phyloP scores from a whole-genome alignment of 2,797 vertebrate genomes.

The Enteromius argenteus region DNA sequence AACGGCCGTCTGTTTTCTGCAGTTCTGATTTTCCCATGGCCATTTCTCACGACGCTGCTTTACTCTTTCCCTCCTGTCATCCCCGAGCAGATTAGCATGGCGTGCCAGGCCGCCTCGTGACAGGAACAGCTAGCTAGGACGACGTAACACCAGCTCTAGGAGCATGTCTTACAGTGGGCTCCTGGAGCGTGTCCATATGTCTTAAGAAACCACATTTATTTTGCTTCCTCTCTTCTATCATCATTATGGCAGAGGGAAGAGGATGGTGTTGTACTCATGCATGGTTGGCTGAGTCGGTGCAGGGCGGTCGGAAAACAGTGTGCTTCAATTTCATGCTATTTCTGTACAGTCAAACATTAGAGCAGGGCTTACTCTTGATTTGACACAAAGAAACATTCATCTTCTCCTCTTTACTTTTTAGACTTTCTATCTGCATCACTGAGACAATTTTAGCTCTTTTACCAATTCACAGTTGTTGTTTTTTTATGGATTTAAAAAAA shows the following conservation, averaged over 20 bases:
- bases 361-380: neutral
- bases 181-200: slow-evolving; percentile 50
- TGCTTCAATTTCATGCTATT: slow-evolving; percentile 24
- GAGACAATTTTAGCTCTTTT: neutral
- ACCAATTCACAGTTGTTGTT: neutral
- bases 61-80: slow-evolving; percentile 34
- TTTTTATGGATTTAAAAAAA: neutral
- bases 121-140: slow-evolving; percentile 14
- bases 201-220: slow-evolving; percentile 22
- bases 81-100: slow-evolving; percentile 39
- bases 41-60: slow-evolving; percentile 29
- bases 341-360: slow-evolving; percentile 28
- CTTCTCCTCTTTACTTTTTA: neutral
- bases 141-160: neutral
- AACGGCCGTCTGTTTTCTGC: slow-evolving; percentile 47
- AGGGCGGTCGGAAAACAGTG: neutral
- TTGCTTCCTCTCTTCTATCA: slow-evolving; percentile 13
- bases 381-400: neutral
- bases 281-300: slow-evolving; percentile 14
- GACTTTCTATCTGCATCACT: neutral
- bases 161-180: slow-evolving; percentile 42
- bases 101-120: slow-evolving; percentile 12
- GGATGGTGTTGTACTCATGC: slow-evolving; percentile 7
- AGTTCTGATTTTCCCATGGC: slow-evolving; percentile 29
- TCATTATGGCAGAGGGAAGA: slow-evolving; percentile 5